Percentiles rank a stretch among this genome's conserved stretches.
These are phyloP conservation scores for Typhlichthys eigenmanni DNA, from an alignment of 2,797 vertebrate species.

Conservation along the genomic window DNA sequence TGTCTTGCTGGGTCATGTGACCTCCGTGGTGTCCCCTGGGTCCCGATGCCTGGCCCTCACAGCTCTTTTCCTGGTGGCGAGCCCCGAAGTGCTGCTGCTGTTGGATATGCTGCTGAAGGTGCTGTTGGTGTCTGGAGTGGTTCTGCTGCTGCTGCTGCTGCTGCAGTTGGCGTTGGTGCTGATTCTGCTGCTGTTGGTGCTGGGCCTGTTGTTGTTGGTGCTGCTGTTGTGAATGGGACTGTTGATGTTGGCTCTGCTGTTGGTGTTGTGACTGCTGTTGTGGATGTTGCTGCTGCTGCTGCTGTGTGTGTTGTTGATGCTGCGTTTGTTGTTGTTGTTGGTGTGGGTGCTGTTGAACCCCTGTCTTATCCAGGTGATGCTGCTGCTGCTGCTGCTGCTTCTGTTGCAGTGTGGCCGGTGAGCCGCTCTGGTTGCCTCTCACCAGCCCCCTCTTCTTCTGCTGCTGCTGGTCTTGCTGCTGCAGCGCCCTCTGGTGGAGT, in stretches of 20 bases:
- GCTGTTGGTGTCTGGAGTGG: slow-evolving; percentile 90
- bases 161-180: slow-evolving; percentile 79
- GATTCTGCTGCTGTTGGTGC: slow-evolving; percentile 53
- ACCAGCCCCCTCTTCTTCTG: slow-evolving; percentile 92
- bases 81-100: slow-evolving; percentile 82
- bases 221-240: slow-evolving; percentile 54
- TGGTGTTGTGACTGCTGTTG: slow-evolving; percentile 71
- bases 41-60: slow-evolving; percentile 84
- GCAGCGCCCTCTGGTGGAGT: slow-evolving; percentile 89
- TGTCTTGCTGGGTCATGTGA: slow-evolving; percentile 85
- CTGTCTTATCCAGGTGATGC: slow-evolving; percentile 85
- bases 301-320: slow-evolving; percentile 79
- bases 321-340: slow-evolving; percentile 47
- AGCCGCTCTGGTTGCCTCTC: slow-evolving; percentile 80
- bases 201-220: slow-evolving; percentile 77
- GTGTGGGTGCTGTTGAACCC: slow-evolving; percentile 68
- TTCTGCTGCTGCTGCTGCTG: slow-evolving; percentile 81
- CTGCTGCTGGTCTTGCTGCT: slow-evolving; percentile 91
- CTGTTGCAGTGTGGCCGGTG: slow-evolving; percentile 87
- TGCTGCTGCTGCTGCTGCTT: slow-evolving; percentile 84
- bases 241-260: slow-evolving; percentile 70
- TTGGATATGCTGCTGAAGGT: slow-evolving; percentile 90
- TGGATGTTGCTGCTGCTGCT: slow-evolving; percentile 77
- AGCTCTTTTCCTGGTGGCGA: slow-evolving; percentile 90
- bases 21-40: slow-evolving; percentile 83